Percentiles rank a stretch among this genome's conserved stretches.
Evolutionary conservation across 2,797 vertebrate species (phyloP).

Genomic region (Gallinago stenura): DNA sequence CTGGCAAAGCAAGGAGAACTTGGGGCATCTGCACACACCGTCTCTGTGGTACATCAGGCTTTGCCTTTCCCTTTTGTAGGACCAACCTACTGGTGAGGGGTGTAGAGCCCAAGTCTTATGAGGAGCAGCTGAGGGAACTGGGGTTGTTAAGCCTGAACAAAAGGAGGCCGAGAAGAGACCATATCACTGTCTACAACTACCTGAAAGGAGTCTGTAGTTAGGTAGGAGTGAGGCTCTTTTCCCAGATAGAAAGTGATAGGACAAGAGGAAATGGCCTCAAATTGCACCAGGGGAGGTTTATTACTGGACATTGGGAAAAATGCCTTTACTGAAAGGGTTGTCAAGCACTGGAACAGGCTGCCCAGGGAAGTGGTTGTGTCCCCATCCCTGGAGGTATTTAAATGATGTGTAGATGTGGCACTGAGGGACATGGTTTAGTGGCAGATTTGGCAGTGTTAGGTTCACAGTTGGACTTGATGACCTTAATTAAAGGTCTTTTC

Average conservation of each 20-base stretch:
- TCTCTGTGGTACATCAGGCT: neutral
- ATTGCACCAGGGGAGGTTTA: neutral
- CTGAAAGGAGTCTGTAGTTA: neutral
- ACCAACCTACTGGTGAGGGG: too few relatives aligned
- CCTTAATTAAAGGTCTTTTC: neutral
- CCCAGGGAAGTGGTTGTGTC: neutral
- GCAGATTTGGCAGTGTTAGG: neutral
- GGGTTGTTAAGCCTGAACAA: neutral
- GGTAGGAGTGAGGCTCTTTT: neutral
- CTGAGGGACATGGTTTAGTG: neutral
- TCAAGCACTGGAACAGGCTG: neutral
- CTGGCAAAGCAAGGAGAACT: neutral
- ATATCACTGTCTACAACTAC: neutral
- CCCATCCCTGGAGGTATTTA: neutral
- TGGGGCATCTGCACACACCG: neutral
- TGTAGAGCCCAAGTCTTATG: neutral
- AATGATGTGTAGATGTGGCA: fast-evolving
- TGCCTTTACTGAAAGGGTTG: neutral
- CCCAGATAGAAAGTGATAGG: neutral
- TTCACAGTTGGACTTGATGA: neutral
- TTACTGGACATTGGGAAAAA: neutral
- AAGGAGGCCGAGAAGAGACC: neutral
- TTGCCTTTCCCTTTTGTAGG: neutral
- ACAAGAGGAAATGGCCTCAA: neutral
- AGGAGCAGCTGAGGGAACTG: neutral